A percentile compares a stretch with the other conserved stretches of the same genome.
Conservation (phyloP, 1,140 invertebrate genomes). For the Orussus abietinus region DNA sequence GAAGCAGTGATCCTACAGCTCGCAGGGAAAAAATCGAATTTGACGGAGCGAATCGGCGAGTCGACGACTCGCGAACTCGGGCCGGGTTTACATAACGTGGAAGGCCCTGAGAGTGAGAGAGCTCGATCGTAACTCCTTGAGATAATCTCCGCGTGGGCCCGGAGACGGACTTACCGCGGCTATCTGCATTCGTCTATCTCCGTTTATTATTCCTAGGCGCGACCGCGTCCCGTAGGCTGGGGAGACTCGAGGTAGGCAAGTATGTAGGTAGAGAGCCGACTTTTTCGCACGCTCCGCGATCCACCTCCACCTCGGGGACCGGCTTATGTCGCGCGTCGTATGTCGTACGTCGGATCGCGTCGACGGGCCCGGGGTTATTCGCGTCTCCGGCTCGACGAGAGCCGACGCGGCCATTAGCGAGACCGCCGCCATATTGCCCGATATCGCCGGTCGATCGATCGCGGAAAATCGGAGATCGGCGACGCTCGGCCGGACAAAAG, state of each 20-base stretch:
- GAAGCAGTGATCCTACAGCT: no score
- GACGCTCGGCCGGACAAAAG: no score
- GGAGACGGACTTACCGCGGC: conserved; percentile 22
- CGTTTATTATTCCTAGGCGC: conserved; percentile 45
- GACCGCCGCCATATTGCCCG: no score
- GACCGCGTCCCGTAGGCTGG: conserved; percentile 23
- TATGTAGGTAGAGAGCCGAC: conserved; percentile 1
- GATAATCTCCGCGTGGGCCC: conserved; percentile 46
- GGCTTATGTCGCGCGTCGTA: no score
- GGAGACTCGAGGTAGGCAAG: conserved; percentile 15
- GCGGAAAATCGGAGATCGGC: no score
- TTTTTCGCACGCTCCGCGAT: conserved; percentile 23
- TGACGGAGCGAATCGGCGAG: no score
- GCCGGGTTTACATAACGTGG: conserved; percentile 40
- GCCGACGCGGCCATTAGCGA: no score
- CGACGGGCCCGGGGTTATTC: no score
- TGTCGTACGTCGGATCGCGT: no score
- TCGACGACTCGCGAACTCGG: background rate
- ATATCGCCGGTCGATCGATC: no score
- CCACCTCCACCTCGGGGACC: background rate
- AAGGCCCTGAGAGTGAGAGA: conserved; percentile 30
- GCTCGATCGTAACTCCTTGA: conserved; percentile 43
- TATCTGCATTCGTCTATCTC: conserved; percentile 38
- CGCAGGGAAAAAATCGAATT: no score
- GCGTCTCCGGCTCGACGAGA: no score